A percentile compares a stretch with the other conserved stretches of the same genome.
These are phyloP conservation scores for Congeria kusceri DNA, from an alignment of 2,888 invertebrate genomes.

Conservation along the genomic window DNA sequence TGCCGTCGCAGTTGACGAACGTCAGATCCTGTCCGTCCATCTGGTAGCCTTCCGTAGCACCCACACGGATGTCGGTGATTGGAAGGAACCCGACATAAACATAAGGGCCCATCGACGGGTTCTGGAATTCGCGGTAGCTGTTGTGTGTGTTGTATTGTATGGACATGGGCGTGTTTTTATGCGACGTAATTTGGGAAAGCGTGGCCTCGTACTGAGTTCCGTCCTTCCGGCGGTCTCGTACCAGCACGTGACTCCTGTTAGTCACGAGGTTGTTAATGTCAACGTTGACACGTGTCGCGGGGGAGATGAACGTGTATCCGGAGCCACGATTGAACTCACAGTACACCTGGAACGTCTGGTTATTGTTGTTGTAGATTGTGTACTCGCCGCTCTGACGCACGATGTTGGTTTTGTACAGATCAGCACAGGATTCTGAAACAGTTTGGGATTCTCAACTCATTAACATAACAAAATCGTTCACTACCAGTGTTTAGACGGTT, in stretches of 20 bases:
- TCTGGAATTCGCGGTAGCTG: slow-evolving; percentile 23
- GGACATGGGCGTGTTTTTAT: slow-evolving; percentile 25
- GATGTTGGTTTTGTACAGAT: slow-evolving; percentile 34
- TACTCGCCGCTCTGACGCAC: slow-evolving; percentile 28
- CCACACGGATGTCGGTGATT: background rate
- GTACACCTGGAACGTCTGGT: slow-evolving; percentile 41
- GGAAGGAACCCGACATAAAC: slow-evolving; percentile 46
- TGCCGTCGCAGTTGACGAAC: slow-evolving; percentile 54
- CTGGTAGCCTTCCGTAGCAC: slow-evolving; percentile 33
- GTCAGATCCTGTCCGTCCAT: slow-evolving; percentile 35
- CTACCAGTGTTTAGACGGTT: too few relatives aligned
- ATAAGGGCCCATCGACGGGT: slow-evolving; percentile 36
- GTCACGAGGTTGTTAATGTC: slow-evolving; percentile 39
- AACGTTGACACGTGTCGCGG: slow-evolving; percentile 21
- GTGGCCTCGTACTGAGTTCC: slow-evolving; percentile 34
- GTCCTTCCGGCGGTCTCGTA: slow-evolving; percentile 36
- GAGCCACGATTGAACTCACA: slow-evolving; percentile 36
- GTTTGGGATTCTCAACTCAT: too few relatives aligned
- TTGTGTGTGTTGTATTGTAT: slow-evolving; percentile 35
- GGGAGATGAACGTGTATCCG: slow-evolving; percentile 37
- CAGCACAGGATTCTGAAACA: slow-evolving; percentile 36
- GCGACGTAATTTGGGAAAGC: slow-evolving; percentile 34
- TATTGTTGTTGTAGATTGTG: slow-evolving; percentile 37
- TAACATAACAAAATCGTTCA: too few relatives aligned
- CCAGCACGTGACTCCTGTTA: slow-evolving; percentile 23